phyloP scores from a whole-genome alignment of 2,113 vertebrate genomes.

The Toxostoma redivivum region DNA sequence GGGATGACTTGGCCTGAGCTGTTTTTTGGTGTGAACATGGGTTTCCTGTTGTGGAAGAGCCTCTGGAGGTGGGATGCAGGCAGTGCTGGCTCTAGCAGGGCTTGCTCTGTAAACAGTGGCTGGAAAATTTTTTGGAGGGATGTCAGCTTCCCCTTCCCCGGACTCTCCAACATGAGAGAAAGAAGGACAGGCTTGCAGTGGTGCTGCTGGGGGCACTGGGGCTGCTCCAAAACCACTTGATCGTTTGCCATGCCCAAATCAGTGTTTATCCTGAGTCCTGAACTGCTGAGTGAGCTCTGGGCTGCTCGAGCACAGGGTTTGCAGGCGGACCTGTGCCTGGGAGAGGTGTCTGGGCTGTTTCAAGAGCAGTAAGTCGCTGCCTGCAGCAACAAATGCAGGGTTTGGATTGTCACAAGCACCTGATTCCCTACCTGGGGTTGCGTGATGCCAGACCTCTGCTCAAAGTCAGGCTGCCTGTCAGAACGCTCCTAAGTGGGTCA shows the following conservation, averaged over 20 bases:
- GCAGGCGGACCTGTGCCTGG: background rate
- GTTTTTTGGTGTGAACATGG: background rate
- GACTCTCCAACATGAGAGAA: background rate
- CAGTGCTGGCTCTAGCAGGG: background rate
- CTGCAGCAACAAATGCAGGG: background rate
- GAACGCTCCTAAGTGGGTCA: background rate
- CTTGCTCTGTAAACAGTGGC: constrained; percentile 8
- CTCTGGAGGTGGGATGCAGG: background rate
- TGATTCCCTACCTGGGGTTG: background rate
- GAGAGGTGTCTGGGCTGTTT: background rate
- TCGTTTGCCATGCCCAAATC: background rate
- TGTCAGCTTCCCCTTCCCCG: background rate
- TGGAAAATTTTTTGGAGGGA: background rate
- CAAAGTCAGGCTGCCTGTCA: background rate
- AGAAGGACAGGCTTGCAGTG: no score
- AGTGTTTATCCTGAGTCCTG: background rate
- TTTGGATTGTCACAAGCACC: background rate
- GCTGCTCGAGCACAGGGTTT: rapidly evolving
- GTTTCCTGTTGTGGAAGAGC: constrained; percentile 45
- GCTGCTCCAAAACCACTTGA: background rate
- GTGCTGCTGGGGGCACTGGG: background rate
- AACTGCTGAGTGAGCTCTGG: background rate
- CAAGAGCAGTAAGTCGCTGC: background rate
- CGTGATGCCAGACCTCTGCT: background rate
- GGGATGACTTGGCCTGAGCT: background rate